Conservation (phyloP, 1,140 invertebrate genomes). For the Macrocentrus cingulum region DNA sequence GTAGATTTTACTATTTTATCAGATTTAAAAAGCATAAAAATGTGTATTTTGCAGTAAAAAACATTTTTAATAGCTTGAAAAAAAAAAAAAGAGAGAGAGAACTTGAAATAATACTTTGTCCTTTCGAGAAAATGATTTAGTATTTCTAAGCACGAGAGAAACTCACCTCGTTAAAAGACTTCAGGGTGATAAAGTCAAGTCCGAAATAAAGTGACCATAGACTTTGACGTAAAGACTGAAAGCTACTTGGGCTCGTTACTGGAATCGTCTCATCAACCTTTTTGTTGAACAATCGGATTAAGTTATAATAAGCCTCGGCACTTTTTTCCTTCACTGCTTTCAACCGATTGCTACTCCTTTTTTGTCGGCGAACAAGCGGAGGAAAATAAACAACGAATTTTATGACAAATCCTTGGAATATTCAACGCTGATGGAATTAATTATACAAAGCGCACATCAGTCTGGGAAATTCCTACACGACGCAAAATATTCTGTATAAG, state of each 20-base stretch:
- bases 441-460: too few relatives aligned
- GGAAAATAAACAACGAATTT: neutral
- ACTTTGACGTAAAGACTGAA: constrained; percentile 46
- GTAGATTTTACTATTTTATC: too few relatives aligned
- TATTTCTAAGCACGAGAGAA: neutral
- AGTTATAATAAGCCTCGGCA: constrained; percentile 41
- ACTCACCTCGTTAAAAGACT: constrained; percentile 5
- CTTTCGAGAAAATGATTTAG: neutral
- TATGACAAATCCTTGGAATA: neutral
- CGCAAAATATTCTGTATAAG: constrained; percentile 3
- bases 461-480: neutral
- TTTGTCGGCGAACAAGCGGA: neutral
- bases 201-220: constrained; percentile 39
- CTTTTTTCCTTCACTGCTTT: constrained; percentile 36
- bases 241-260: constrained; percentile 45
- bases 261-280: constrained; percentile 38
- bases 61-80: too few relatives aligned
- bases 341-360: neutral
- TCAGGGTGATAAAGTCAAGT: constrained; percentile 22
- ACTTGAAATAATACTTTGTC: neutral
- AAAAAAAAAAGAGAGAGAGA: too few relatives aligned
- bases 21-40: too few relatives aligned
- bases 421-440: neutral
- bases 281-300: constrained; percentile 46
- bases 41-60: too few relatives aligned